phyloP scores from a whole-genome alignment of 2,797 vertebrate species.

The Leptodactylus fallax region DNA sequence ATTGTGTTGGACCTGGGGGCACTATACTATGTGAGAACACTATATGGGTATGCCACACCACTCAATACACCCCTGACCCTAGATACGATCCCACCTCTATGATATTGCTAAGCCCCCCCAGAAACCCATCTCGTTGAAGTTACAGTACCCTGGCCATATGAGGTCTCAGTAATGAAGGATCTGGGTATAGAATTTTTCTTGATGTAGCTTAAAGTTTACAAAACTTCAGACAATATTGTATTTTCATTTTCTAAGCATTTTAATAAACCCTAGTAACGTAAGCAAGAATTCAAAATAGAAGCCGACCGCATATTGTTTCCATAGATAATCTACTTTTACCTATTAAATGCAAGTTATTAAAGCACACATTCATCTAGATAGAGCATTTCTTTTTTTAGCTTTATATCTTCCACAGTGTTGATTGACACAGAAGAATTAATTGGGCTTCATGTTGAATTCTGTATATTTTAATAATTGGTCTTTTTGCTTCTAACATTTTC shows the following conservation, averaged over 20 bases:
- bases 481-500: constrained; percentile 6
- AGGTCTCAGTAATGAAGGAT: neutral
- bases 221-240: neutral
- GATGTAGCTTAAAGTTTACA: neutral
- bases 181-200: too few species aligned
- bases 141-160: neutral
- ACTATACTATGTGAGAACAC: too few species aligned
- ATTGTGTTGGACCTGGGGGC: too few species aligned
- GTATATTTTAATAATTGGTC: constrained; percentile 9
- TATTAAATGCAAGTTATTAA: constrained; percentile 5
- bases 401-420: neutral
- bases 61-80: too few species aligned
- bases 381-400: constrained; percentile 3
- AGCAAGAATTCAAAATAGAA: neutral
- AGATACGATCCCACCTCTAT: too few species aligned
- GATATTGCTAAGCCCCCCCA: too few species aligned
- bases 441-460: constrained; percentile 6
- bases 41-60: too few species aligned
- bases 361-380: neutral
- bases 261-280: neutral
- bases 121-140: too few species aligned
- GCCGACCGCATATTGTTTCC: neutral
- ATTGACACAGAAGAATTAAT: constrained; percentile 18
- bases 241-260: too few species aligned
- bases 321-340: neutral